Conservation (phyloP, 2,888 invertebrate species). For the Zygothrica quintamaculata region DNA sequence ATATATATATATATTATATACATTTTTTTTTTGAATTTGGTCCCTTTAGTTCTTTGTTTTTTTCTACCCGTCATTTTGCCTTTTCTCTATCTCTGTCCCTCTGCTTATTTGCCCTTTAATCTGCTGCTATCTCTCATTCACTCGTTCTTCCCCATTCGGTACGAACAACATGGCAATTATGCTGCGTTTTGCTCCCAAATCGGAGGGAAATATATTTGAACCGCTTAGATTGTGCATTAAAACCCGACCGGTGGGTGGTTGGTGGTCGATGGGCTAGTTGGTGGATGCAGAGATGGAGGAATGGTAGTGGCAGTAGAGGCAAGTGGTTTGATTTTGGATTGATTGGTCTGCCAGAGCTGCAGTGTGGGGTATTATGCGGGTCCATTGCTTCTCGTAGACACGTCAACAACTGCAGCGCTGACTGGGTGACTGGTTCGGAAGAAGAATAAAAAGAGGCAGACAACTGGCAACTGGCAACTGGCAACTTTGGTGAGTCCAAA, state of each 20-base stretch:
- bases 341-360: constrained; percentile 55
- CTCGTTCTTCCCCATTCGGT: constrained; percentile 17
- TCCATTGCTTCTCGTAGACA: constrained; percentile 27
- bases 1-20: constrained; percentile 47
- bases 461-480: background rate
- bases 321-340: constrained; percentile 52
- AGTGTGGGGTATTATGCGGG: background rate
- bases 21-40: constrained; percentile 58
- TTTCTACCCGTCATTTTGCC: constrained; percentile 15
- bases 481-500: background rate
- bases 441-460: background rate
- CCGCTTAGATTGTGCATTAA: constrained; percentile 78
- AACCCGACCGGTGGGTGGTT: constrained; percentile 48
- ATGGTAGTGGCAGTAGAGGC: constrained; percentile 31
- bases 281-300: background rate
- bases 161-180: constrained; percentile 78
- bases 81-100: constrained; percentile 11
- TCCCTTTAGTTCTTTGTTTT: constrained; percentile 20
- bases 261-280: constrained; percentile 21
- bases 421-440: constrained; percentile 15
- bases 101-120: background rate
- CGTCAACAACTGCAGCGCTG: constrained; percentile 55
- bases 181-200: constrained; percentile 77
- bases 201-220: constrained; percentile 75
- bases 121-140: constrained; percentile 6